Evolutionary conservation across 2,888 invertebrate genomes (phyloP), one percentile per base, ranked within the genome.

Genomic region (Drosophila lutescens): DNA sequence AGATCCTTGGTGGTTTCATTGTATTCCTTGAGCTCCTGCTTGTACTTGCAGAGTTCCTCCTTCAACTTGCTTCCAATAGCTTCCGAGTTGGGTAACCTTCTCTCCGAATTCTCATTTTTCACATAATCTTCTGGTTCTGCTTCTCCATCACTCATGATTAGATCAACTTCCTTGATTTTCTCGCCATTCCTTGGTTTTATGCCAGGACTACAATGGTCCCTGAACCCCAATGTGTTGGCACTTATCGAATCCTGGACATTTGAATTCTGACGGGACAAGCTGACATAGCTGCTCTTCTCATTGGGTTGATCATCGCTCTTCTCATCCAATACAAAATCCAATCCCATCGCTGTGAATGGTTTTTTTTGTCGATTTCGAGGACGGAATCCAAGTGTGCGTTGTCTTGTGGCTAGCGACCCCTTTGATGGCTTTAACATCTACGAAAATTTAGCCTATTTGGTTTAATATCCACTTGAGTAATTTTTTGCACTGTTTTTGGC

Each of bases 1-100:
- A 90, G 78, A 49, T 83, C 82, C 58, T 89, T 87, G 15, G 90
- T 90, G 10, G 86, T 88, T 32, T 89, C 88, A 23, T 89, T 89
- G 65, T 89, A 90, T 17, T 90, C 88, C 46, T 80, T 80, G 2
- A 90, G 75, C 62, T 90, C 90, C 66, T 86, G 85, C 56, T 86
- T 88, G 67, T 90, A 90, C 60, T 88, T 90, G 56, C 67, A 68
- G 0, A 90, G 68, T 46, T 90, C 90, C 4, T 83, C 76, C 55
- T 88, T 90, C 4, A 90, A 70, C 12, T 86, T 86, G 8, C 71
- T 63, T 0, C 88, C 87, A 34, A 85, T 79, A 15, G 70, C 79
- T 6, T 77, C 70, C 1, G 62, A 56, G 10, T 56, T 49, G 13
- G 50, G n/a, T 34, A 23, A 15, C 13, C 34, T 49, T 4, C 34